phyloP scores from a whole-genome alignment of 64 coral and sea anemone genomes.

The Montipora foliosa region DNA sequence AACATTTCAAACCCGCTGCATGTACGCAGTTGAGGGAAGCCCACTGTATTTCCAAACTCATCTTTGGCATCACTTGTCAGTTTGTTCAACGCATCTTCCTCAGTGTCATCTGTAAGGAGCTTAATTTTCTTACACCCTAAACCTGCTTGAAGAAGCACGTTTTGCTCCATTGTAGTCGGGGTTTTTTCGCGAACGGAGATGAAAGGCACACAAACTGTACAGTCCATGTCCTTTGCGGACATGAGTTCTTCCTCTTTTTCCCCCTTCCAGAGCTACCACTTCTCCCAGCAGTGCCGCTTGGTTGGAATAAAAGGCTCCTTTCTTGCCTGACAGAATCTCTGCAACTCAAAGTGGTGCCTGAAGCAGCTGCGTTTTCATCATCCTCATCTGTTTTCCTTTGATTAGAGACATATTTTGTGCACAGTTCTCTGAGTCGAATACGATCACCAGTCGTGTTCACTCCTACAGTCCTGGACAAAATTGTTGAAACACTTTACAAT shows the following conservation, averaged over 20 bases:
- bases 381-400: slow-evolving; percentile 10
- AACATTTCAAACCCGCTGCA: no score
- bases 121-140: slow-evolving; percentile 49
- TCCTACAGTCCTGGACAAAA: background rate
- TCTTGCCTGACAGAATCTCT: slow-evolving; percentile 62
- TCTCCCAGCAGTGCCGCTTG: slow-evolving; percentile 42
- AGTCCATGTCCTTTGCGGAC: slow-evolving; percentile 40
- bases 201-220: slow-evolving; percentile 66
- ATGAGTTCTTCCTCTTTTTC: slow-evolving; percentile 24
- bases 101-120: slow-evolving; percentile 41
- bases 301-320: slow-evolving; percentile 63
- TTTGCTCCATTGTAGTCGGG: slow-evolving; percentile 47
- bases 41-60: background rate
- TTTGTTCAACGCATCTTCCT: slow-evolving; percentile 55
- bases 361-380: slow-evolving; percentile 19
- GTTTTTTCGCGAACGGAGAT: slow-evolving; percentile 43
- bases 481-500: no score
- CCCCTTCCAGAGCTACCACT: slow-evolving; percentile 45
- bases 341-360: slow-evolving; percentile 37
- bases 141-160: slow-evolving; percentile 44
- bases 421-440: slow-evolving; percentile 56
- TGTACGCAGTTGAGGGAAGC: background rate
- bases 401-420: slow-evolving; percentile 41
- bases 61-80: background rate
- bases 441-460: slow-evolving; percentile 48